These are phyloP conservation scores for Thelaira solivaga DNA, from an alignment of 2,888 invertebrate genomes.

Conservation along the genomic window DNA sequence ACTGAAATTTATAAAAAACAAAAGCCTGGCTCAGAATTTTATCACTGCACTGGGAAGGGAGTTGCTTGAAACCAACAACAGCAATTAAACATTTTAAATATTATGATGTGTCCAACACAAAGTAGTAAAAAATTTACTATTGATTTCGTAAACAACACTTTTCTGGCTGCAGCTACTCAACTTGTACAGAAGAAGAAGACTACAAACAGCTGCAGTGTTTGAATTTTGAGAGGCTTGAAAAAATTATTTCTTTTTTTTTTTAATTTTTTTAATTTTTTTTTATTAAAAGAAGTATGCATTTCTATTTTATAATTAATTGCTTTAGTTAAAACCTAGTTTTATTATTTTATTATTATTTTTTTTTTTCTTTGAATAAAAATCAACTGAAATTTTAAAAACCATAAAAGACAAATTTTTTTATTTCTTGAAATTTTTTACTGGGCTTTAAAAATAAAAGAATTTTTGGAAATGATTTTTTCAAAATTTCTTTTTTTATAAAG, in stretches of 20 bases:
- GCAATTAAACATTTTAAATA: too few relatives aligned
- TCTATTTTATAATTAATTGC: constrained; percentile 73
- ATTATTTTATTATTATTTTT: constrained; percentile 62
- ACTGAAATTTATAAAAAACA: neutral
- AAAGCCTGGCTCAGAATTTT: neutral
- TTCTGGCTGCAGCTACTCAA: too few relatives aligned
- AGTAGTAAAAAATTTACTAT: too few relatives aligned
- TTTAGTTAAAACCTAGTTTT: constrained; percentile 70
- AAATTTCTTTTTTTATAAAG: constrained; percentile 6
- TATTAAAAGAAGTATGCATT: constrained; percentile 63
- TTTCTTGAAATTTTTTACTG: constrained; percentile 8
- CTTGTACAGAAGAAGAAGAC: too few relatives aligned
- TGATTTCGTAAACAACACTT: too few relatives aligned
- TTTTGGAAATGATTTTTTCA: constrained; percentile 13
- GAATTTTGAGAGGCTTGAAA: neutral
- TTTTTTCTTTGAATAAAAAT: constrained; percentile 51
- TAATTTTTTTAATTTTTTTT: constrained; percentile 25
- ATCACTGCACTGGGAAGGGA: neutral
- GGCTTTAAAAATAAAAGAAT: constrained; percentile 4
- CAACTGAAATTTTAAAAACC: constrained; percentile 49
- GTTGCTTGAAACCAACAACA: too few relatives aligned
- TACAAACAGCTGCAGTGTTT: neutral
- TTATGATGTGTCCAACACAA: too few relatives aligned
- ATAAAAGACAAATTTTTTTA: constrained; percentile 28
- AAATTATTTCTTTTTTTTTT: neutral